These are phyloP conservation scores for Euproctis similis DNA, from an alignment of 2,888 invertebrate genomes.

Conservation along the genomic window DNA sequence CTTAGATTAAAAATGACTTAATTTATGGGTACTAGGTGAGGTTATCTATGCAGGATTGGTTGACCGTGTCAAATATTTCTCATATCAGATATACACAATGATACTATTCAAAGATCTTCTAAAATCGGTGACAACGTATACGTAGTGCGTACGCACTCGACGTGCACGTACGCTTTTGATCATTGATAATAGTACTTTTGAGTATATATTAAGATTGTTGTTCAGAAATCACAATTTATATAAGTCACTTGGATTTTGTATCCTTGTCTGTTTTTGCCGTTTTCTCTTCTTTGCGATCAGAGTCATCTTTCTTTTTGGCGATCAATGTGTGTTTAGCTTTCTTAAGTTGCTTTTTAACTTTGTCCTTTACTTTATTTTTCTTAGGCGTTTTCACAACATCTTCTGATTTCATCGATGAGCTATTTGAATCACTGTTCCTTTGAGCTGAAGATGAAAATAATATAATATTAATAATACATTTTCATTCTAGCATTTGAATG, in stretches of 20 bases:
- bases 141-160: too few species aligned
- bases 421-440: slow-evolving; percentile 63
- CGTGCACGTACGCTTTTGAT: too few species aligned
- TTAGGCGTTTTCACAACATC: slow-evolving; percentile 52
- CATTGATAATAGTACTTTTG: too few species aligned
- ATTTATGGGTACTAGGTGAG: too few species aligned
- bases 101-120: too few species aligned
- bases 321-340: slow-evolving; percentile 64
- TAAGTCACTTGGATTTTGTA: slow-evolving; percentile 43
- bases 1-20: too few species aligned
- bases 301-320: slow-evolving; percentile 60
- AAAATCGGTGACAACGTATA: too few species aligned
- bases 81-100: too few species aligned
- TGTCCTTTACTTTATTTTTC: slow-evolving; percentile 67
- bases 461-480: too few species aligned
- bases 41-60: too few species aligned
- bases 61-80: too few species aligned
- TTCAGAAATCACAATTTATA: slow-evolving; percentile 10
- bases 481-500: too few species aligned
- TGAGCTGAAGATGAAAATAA: slow-evolving; percentile 48
- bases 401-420: slow-evolving; percentile 59
- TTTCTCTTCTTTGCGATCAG: slow-evolving; percentile 48
- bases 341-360: slow-evolving; percentile 67
- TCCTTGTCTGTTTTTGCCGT: slow-evolving; percentile 34
- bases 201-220: slow-evolving; percentile 11